phyloP scores from a whole-genome alignment of 2,797 vertebrate species.

The Enteromius thamalakanensis region DNA sequence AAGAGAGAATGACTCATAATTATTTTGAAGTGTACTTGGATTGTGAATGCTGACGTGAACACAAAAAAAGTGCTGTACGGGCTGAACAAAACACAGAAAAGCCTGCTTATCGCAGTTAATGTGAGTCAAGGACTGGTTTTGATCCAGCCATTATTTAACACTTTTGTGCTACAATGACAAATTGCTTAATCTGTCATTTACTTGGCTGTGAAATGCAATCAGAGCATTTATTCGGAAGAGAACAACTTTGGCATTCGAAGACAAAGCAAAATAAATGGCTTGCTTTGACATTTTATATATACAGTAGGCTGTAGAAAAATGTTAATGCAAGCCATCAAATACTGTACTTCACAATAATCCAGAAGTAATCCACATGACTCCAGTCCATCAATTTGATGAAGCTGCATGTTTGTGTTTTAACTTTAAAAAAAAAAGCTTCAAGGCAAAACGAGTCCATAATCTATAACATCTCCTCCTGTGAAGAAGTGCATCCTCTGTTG shows the following conservation, averaged over 20 bases:
- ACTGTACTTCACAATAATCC: not conserved
- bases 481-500: not conserved
- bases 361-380: not conserved
- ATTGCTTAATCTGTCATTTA: not conserved
- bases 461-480: not conserved
- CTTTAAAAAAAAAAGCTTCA: not conserved
- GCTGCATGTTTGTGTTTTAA: not conserved
- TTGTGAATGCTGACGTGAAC: constrained; percentile 11
- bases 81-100: constrained; percentile 16
- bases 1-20: not conserved
- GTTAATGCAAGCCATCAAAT: no score
- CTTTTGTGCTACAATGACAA: not conserved
- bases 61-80: not conserved
- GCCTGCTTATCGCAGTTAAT: constrained; percentile 11
- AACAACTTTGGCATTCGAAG: constrained; percentile 3
- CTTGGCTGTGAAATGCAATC: constrained; percentile 10
- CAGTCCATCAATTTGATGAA: not conserved
- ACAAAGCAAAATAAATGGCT: constrained; percentile 10
- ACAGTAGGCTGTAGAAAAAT: no score
- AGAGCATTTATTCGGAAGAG: not conserved
- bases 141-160: not conserved
- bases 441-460: not conserved
- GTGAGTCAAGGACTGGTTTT: not conserved
- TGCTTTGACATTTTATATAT: not conserved
- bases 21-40: constrained; percentile 1